Evolutionary conservation across 2,888 invertebrate genomes (phyloP), one percentile per base, ranked within the genome.

Genomic region (Leucophora obtusa): DNA sequence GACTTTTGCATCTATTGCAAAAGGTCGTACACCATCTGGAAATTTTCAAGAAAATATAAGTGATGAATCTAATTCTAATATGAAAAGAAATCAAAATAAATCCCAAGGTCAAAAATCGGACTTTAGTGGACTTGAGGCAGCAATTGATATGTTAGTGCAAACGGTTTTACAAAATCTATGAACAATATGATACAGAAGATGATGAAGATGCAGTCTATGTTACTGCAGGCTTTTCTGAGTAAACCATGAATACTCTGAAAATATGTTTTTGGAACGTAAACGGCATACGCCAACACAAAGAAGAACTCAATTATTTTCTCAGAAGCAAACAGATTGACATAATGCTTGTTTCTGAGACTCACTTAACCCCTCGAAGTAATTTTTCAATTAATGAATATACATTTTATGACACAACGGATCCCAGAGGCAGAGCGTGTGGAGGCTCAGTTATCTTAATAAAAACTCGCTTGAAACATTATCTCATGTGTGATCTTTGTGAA

Each of bases 191-290:
- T 50, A n/a, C 50, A 50, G 50, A n/a, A 50, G 14, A 50, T 50
- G n/a, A n/a, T 50, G 4, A 4, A 7, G 11, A 50, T 50, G 50
- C 50, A 50, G 11, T 50, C 50, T 8, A 18, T 2, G 10, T 1
- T 51, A 10, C 9, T 50, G 24, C 51, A 63, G 11, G 63, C 50
- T 24, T 6, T 63, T n/a, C 3, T 63, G 14, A 17, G 28, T 10
- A 63, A 17, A 33, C n/a, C 8, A 51, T 63, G 1, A 63, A 63
- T 6, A 8, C 15, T 10, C 24, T 33, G 10, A 66, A 53, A 65
- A 53, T 54, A 53, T 53, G 53, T 35, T 35, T 35, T 9, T 65
- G 65, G 53, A 65, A 65, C 38, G 65, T 53, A 14, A 65, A 65
- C 62, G 62, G 24, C 62, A 10, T 62, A 9, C 24, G 62, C 50